A percentile compares a stretch with the other conserved stretches of the same genome.
These are phyloP conservation scores for Muscina levida DNA, from an alignment of 2,888 invertebrate genomes.

Conservation along the genomic window DNA sequence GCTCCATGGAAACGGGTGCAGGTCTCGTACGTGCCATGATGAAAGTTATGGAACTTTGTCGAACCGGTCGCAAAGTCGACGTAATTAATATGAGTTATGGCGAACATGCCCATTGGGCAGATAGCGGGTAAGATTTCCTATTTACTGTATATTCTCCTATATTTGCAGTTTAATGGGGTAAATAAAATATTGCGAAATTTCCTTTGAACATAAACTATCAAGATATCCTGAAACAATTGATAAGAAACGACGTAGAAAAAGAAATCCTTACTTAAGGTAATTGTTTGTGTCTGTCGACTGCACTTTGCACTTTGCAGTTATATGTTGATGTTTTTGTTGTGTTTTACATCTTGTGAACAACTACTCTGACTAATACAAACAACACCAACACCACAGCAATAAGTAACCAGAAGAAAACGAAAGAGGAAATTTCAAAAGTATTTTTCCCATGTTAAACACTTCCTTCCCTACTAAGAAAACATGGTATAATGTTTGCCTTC, in stretches of 20 bases:
- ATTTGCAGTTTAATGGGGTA: slow-evolving; percentile 24
- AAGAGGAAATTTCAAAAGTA: slow-evolving; percentile 64
- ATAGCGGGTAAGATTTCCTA: slow-evolving; percentile 86
- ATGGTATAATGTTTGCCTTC: slow-evolving; percentile 8
- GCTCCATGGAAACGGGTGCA: slow-evolving; percentile 98
- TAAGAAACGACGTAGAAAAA: slow-evolving; percentile 72
- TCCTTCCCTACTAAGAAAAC: slow-evolving; percentile 13
- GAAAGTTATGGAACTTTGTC: slow-evolving; percentile 88
- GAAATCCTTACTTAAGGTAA: slow-evolving; percentile 72
- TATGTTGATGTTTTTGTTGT: slow-evolving; percentile 13
- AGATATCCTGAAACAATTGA: slow-evolving; percentile 64
- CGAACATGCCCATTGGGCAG: slow-evolving; percentile 95
- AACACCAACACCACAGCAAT: slow-evolving; percentile 29
- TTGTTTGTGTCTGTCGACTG: slow-evolving; percentile 47
- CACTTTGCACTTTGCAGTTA: slow-evolving; percentile 4
- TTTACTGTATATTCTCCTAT: slow-evolving; percentile 12
- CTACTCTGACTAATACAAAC: slow-evolving; percentile 22
- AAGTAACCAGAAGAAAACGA: slow-evolving; percentile 39
- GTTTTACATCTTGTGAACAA: slow-evolving; percentile 9
- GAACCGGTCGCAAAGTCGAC: slow-evolving; percentile 84
- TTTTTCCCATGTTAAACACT: slow-evolving; percentile 52
- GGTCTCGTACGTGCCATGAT: slow-evolving; percentile 95
- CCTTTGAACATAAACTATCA: slow-evolving; percentile 46
- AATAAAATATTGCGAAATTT: slow-evolving; percentile 59
- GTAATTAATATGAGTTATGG: slow-evolving; percentile 99